Evolutionary conservation across 2,113 vertebrate genomes (phyloP).

Genomic region (Raja brachyura): DNA sequence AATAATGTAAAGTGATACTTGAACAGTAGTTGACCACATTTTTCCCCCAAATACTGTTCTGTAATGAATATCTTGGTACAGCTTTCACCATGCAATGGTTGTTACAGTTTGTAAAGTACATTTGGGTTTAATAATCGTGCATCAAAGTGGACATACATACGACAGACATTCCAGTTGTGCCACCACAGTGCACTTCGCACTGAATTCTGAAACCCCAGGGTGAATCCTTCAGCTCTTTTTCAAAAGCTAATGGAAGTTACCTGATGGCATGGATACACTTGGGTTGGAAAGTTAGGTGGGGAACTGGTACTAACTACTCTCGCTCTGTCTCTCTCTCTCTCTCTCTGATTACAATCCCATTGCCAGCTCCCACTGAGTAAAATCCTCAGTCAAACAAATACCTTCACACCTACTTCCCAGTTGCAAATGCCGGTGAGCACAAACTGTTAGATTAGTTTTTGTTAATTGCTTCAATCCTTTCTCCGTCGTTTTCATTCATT

Average conservation of each 20-base stretch:
- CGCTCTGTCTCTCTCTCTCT: not conserved
- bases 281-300: not conserved
- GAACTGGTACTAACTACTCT: not conserved
- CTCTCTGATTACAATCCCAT: constrained; percentile 3
- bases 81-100: not conserved
- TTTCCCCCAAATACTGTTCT: not conserved
- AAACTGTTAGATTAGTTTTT: constrained; percentile 48
- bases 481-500: constrained; percentile 46
- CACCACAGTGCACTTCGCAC: constrained; percentile 24
- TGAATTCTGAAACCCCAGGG: constrained; percentile 41
- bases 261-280: constrained; percentile 45
- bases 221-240: constrained; percentile 46
- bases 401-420: constrained; percentile 52
- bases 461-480: constrained; percentile 51
- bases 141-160: constrained; percentile 40
- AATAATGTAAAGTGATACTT: constrained; percentile 24
- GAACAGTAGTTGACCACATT: constrained; percentile 18
- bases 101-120: constrained; percentile 13
- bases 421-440: constrained; percentile 49
- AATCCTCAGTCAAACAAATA: constrained; percentile 53
- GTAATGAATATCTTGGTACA: constrained; percentile 1
- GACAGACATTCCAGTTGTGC: constrained; percentile 8
- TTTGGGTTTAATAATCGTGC: constrained; percentile 37
- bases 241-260: constrained; percentile 52
- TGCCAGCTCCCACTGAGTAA: constrained; percentile 43